These are phyloP conservation scores for Maniola jurtina DNA, from an alignment of 1,140 invertebrate genomes.

Conservation along the genomic window DNA sequence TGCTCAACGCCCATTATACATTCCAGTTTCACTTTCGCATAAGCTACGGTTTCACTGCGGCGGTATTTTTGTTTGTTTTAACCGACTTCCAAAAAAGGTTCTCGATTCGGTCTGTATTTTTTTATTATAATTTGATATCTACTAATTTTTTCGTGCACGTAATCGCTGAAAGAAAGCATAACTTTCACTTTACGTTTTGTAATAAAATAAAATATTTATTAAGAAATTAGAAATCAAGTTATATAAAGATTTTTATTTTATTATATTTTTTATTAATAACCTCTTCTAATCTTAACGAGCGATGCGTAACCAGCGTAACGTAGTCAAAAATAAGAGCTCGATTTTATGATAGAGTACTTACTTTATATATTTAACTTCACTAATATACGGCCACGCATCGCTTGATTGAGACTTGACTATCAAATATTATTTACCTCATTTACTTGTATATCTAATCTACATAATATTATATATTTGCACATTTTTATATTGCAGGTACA, in stretches of 20 bases:
- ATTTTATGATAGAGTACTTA: neutral
- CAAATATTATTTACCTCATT: no score
- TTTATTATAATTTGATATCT: neutral
- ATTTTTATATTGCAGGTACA: no score
- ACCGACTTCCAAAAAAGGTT: no score
- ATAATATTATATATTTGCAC: no score
- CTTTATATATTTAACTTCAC: neutral
- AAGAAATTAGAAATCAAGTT: constrained; percentile 4
- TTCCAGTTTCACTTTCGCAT: constrained; percentile 73
- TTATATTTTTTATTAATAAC: neutral
- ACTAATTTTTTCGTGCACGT: neutral
- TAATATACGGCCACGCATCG: no score
- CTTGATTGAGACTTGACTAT: no score
- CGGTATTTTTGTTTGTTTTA: constrained; percentile 3
- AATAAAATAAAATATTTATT: neutral
- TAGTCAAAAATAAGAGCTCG: neutral
- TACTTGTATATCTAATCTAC: no score
- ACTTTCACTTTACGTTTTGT: constrained; percentile 1
- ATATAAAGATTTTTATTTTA: neutral
- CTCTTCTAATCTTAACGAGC: neutral
- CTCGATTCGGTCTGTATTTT: neutral
- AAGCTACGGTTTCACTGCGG: constrained; percentile 57
- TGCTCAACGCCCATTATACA: constrained; percentile 52
- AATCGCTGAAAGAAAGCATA: constrained; percentile 3
- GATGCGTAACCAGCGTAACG: neutral